Conservation (phyloP, 92 coral and sea anemone genomes). For the Blastomussa wellsi region DNA sequence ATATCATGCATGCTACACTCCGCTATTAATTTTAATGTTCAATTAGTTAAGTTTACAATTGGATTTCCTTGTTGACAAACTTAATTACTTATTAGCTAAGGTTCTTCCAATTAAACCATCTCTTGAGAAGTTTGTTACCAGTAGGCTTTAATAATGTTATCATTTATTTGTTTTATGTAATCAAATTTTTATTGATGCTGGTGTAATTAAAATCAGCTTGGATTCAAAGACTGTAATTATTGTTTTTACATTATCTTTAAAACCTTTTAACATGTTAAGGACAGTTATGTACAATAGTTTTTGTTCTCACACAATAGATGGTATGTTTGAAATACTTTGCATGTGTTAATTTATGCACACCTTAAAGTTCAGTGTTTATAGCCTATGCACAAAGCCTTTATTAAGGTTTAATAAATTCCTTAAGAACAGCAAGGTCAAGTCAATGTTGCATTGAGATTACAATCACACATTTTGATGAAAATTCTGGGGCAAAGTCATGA, state of each 20-base stretch:
- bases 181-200: not conserved
- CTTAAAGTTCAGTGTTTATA: conserved; percentile 10
- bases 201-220: not conserved
- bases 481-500: not conserved
- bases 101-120: not conserved
- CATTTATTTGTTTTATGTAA: not conserved
- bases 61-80: not conserved
- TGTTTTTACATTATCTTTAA: not conserved
- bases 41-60: not conserved
- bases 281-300: conserved; percentile 5
- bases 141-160: not conserved
- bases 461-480: not conserved
- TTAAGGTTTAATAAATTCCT: not conserved
- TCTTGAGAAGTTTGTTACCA: not conserved
- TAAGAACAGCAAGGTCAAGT: not conserved
- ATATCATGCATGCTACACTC: too few relatives aligned
- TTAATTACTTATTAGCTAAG: not conserved
- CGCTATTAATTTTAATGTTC: not conserved
- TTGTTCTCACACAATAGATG: conserved; percentile 1
- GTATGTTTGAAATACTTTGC: not conserved
- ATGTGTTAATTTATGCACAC: conserved; percentile 18
- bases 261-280: not conserved
- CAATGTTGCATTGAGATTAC: not conserved
- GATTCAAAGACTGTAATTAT: not conserved
- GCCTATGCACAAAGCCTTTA: not conserved